Evolutionary conservation across 2,888 invertebrate species (phyloP).

Genomic region (Glaucopsyche alexis): DNA sequence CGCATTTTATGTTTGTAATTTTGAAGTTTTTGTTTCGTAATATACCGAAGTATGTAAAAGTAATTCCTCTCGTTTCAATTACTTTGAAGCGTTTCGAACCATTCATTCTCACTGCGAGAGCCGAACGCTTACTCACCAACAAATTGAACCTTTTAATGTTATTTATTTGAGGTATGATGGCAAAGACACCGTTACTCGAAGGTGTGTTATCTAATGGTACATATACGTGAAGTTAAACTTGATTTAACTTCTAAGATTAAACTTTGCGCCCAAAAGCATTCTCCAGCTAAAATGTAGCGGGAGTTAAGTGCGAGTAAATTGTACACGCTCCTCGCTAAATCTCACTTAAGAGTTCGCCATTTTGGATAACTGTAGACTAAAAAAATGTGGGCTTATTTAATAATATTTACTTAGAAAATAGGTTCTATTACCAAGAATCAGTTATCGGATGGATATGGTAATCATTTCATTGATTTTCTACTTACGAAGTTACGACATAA

Average conservation of each 20-base stretch:
- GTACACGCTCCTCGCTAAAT: neutral
- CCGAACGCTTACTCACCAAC: too few relatives aligned
- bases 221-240: neutral
- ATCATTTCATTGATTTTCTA: too few relatives aligned
- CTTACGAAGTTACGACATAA: too few relatives aligned
- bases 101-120: too few relatives aligned
- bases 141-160: too few relatives aligned
- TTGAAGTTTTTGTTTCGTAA: neutral
- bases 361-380: neutral
- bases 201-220: neutral
- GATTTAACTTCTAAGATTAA: slow-evolving; percentile 27
- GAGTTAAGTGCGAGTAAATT: slow-evolving; percentile 12
- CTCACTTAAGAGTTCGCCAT: neutral
- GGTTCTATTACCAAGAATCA: too few relatives aligned
- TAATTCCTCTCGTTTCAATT: too few relatives aligned
- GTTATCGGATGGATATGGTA: too few relatives aligned
- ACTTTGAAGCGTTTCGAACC: too few relatives aligned
- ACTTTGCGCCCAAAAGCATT: slow-evolving; percentile 23
- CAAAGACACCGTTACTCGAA: too few relatives aligned
- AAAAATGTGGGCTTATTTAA: neutral
- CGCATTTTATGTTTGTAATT: neutral
- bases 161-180: too few relatives aligned
- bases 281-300: slow-evolving; percentile 22
- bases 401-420: too few relatives aligned
- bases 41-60: neutral